phyloP scores from a whole-genome alignment of 2,797 vertebrate species.

The Gallinago stenura region DNA sequence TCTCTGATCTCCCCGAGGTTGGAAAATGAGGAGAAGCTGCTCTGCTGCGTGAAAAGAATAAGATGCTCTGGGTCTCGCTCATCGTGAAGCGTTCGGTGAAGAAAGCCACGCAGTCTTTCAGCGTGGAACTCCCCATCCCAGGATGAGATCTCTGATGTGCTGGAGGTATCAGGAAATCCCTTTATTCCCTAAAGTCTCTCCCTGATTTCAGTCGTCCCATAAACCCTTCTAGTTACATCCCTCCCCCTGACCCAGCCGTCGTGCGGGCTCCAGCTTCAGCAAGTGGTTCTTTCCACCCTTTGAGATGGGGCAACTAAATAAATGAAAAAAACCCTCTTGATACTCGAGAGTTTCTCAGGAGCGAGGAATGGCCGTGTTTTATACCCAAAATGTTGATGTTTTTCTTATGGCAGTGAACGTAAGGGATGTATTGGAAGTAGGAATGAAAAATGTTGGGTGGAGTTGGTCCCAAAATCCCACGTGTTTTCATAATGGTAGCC shows the following conservation, averaged over 20 bases:
- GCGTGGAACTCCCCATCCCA: background rate
- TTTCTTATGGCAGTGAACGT: background rate
- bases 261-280: rapidly evolving
- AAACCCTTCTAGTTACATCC: too few relatives aligned
- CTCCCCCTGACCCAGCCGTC: rapidly evolving
- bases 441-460: background rate
- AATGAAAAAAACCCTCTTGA: too few relatives aligned
- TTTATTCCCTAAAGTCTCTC: background rate
- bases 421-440: background rate
- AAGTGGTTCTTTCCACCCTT: background rate
- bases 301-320: background rate
- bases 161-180: background rate
- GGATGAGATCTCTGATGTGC: too few relatives aligned
- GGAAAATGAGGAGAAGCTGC: background rate
- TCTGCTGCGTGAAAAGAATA: background rate
- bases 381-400: rapidly evolving
- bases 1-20: background rate
- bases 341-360: rapidly evolving
- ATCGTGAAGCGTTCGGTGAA: background rate
- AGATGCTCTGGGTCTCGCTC: background rate
- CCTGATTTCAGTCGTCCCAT: background rate
- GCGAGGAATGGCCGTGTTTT: background rate
- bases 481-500: background rate
- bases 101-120: rapidly evolving
- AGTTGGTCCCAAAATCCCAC: background rate